A percentile compares a stretch with the other conserved stretches of the same genome.
These are phyloP conservation scores for Oegoconia quadripuncta DNA, from an alignment of 2,888 invertebrate species.

Conservation along the genomic window DNA sequence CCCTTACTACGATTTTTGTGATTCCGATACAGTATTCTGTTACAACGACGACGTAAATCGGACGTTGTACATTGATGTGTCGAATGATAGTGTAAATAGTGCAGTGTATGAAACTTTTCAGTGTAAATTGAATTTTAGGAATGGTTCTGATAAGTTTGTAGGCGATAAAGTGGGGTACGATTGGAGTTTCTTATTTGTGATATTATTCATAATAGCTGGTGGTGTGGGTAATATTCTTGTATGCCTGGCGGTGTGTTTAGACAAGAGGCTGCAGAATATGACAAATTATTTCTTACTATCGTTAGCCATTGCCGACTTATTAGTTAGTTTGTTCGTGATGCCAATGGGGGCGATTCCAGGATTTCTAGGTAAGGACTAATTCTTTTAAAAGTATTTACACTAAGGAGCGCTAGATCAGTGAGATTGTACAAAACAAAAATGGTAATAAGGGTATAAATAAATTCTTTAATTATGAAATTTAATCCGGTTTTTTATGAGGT, in stretches of 20 bases:
- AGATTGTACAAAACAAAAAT: no score
- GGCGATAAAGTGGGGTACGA: conserved; percentile 74
- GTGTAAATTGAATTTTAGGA: conserved; percentile 57
- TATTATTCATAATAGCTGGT: conserved; percentile 92
- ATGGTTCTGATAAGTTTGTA: conserved; percentile 37
- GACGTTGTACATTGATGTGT: conserved; percentile 55
- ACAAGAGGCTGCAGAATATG: conserved; percentile 94
- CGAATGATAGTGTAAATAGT: conserved; percentile 33
- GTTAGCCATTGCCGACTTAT: conserved; percentile 94
- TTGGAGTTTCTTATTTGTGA: conserved; percentile 91
- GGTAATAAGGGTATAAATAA: no score
- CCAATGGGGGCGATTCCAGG: conserved; percentile 96
- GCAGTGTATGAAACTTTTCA: conserved; percentile 47
- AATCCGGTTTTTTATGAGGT: no score
- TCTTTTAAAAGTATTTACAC: no score
- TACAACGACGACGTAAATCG: conserved; percentile 47
- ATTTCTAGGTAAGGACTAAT: conserved; percentile 88
- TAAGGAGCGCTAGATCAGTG: no score
- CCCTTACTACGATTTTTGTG: conserved; percentile 50
- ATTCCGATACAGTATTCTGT: conserved; percentile 54
- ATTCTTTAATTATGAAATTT: no score
- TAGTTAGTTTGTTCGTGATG: conserved; percentile 97
- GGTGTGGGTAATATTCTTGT: conserved; percentile 95
- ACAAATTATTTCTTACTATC: conserved; percentile 97
- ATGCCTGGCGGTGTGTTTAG: conserved; percentile 94